phyloP scores from a whole-genome alignment of 2,113 vertebrate species.

The Galemys pyrenaicus region DNA sequence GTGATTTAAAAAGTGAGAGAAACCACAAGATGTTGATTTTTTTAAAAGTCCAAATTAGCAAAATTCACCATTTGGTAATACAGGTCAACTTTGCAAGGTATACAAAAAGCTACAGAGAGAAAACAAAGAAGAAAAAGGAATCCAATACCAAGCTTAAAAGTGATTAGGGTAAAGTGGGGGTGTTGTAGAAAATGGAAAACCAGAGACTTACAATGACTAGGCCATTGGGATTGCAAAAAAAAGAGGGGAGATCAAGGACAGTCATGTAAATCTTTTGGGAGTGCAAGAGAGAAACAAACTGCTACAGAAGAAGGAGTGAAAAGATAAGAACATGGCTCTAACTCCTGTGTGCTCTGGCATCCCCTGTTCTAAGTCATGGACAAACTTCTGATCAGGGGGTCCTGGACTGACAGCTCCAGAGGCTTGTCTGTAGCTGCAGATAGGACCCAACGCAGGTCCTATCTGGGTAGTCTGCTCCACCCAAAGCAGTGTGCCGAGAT shows the following conservation, averaged over 20 bases:
- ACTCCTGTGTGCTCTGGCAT: neutral
- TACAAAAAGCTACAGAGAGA: neutral
- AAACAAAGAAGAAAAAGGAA: neutral
- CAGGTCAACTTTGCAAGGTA: neutral
- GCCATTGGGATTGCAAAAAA: conserved; percentile 40
- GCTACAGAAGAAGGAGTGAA: neutral
- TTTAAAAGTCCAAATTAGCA: conserved; percentile 36
- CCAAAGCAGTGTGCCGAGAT: neutral
- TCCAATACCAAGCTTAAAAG: neutral
- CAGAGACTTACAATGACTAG: neutral
- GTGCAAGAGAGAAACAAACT: neutral
- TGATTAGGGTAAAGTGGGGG: neutral
- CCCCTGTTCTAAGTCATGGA: neutral
- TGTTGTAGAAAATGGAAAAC: neutral
- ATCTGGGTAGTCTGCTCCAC: neutral
- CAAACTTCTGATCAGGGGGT: neutral
- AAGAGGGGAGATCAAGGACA: neutral
- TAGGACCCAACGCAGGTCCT: neutral
- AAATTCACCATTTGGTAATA: neutral
- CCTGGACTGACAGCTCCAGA: fast-evolving
- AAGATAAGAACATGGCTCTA: neutral
- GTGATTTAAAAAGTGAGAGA: conserved; percentile 36
- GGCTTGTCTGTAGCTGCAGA: neutral
- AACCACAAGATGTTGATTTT: neutral
- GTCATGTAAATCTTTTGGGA: neutral